Base-by-base conservation (phyloP, 2,888 invertebrate species). In the Ceratothoa steindachneri region DNA sequence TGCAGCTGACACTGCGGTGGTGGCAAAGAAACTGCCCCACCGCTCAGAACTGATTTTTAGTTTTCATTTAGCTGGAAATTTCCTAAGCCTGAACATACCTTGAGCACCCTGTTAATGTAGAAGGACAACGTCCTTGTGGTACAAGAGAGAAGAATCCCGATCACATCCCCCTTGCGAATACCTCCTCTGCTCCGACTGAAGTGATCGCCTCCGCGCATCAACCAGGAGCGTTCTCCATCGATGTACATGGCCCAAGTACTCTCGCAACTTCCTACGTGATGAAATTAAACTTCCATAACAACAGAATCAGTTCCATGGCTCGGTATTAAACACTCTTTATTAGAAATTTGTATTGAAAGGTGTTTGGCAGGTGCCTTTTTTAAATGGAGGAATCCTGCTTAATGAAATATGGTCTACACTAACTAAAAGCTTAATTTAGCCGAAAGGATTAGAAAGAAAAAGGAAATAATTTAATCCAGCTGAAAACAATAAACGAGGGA, bases 161-260 rank as follows among this genome's bases (percentile, higher is more conserved):
- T 90, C 2, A 91, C 90, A 80, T 91, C 89, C 77, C 95, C 95
- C 30, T 89, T 88, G 80, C 89, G 87, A 67, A 97, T 91, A 71
- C 97, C 97, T 52, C 96, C 95, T 81, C 93, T 92, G 27, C 91
- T 92, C 30, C 98, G 89, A 71, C 93, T 92, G 81, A 93, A 94
- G 87, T 98, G 98, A 77, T 91, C 89, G 75, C 95, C 96, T 77
- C 91, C 92, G 86, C 97, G 97, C 87, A 97, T 93, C 87, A 97
- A 97, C 98, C 98, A 98, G 77, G 97, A 97, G 30, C 98, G 89
- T 83, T 93, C 90, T 41, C 92, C 90, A 86, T 96, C 95, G 81
- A 95, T 92, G 86, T 96, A 96, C 94, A 98, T 97, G 82, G 95
- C 93, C 93, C 97, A 98, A 53, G 96, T 97, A 82, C 95, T 92